Conservation (phyloP, 2,888 invertebrate species). For the Aelia acuminata region DNA sequence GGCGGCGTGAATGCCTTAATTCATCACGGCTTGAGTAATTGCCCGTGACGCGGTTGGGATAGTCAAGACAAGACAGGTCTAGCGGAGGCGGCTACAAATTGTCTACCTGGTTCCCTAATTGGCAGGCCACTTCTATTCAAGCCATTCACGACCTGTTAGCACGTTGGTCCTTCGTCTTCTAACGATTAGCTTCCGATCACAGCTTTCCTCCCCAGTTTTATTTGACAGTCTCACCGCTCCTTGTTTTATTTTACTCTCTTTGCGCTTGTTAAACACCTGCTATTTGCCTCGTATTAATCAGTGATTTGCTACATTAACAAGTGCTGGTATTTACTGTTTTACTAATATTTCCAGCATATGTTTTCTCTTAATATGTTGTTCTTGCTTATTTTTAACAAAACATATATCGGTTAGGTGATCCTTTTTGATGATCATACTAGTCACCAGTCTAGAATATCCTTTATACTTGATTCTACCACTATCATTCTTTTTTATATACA, state of each 20-base stretch:
- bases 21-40: slow-evolving; percentile 57
- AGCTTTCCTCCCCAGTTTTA: neutral
- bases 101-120: slow-evolving; percentile 30
- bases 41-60: slow-evolving; percentile 4
- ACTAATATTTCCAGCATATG: neutral
- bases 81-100: slow-evolving; percentile 43
- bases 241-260: slow-evolving; percentile 14
- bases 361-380: no score
- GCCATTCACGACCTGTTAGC: slow-evolving; percentile 33
- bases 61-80: slow-evolving; percentile 45
- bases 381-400: no score
- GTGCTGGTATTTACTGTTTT: neutral
- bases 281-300: neutral
- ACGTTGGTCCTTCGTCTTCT: slow-evolving; percentile 36
- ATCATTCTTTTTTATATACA: no score
- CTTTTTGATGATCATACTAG: no score
- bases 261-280: slow-evolving; percentile 15
- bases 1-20: slow-evolving; percentile 55
- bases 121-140: slow-evolving; percentile 41
- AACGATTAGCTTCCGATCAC: slow-evolving; percentile 29
- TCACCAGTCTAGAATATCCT: no score
- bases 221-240: slow-evolving; percentile 7
- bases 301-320: neutral
- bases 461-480: no score
- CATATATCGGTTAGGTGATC: no score